These are phyloP conservation scores for Pedetes capensis DNA, from an alignment of 2,113 vertebrate genomes.

Conservation along the genomic window DNA sequence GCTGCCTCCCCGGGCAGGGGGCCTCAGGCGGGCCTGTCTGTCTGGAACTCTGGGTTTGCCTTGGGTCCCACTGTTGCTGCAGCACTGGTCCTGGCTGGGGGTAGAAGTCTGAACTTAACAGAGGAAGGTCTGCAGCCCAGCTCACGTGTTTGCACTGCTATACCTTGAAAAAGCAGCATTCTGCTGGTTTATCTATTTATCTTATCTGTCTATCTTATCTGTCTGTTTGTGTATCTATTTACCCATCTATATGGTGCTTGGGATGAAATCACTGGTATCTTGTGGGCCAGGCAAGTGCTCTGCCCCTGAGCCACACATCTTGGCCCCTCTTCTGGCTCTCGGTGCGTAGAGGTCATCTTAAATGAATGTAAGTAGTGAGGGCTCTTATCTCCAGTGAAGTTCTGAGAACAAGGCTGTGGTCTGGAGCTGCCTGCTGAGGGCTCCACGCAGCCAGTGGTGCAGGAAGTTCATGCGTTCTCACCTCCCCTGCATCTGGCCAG, in stretches of 20 bases:
- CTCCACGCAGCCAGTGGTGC: neutral
- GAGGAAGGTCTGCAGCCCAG: neutral
- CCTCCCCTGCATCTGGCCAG: neutral
- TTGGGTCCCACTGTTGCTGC: neutral
- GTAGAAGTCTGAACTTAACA: neutral
- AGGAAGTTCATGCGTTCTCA: neutral
- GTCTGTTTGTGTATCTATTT: too few species aligned
- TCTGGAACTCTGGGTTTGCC: neutral
- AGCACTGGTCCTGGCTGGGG: neutral
- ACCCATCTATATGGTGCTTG: too few species aligned
- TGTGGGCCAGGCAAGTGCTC: neutral
- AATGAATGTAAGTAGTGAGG: neutral
- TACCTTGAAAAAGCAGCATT: neutral
- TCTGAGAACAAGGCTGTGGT: neutral
- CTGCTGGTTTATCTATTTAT: too few species aligned
- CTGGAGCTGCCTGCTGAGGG: accelerated
- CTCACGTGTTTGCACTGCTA: accelerated
- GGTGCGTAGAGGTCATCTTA: too few species aligned
- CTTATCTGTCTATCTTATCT: too few species aligned
- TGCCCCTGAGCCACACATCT: too few species aligned
- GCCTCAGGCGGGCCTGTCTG: neutral
- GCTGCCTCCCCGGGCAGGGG: accelerated
- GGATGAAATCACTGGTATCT: neutral
- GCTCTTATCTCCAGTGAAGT: neutral
- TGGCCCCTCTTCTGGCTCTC: neutral